These are phyloP conservation scores for Pampus argenteus DNA, from an alignment of 2,797 vertebrate genomes.

Conservation along the genomic window DNA sequence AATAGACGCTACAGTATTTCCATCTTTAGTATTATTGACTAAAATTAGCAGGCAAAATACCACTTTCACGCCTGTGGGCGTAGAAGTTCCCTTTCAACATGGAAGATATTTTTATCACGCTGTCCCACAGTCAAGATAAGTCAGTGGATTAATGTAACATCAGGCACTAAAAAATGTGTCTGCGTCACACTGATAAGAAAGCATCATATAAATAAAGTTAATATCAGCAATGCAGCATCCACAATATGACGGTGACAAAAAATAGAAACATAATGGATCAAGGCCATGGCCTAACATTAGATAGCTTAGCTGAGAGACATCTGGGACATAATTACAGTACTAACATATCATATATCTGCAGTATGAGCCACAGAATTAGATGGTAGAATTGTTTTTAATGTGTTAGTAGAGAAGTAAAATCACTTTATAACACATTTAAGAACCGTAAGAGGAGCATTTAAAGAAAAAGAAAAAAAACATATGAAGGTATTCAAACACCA, in stretches of 20 bases:
- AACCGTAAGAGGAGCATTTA: not conserved
- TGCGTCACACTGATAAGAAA: slow-evolving; percentile 65
- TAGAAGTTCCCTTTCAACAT: slow-evolving; percentile 30
- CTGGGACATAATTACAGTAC: slow-evolving; percentile 1
- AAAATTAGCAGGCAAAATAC: slow-evolving; percentile 38
- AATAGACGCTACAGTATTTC: not conserved
- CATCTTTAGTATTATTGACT: slow-evolving; percentile 20
- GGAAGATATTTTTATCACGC: slow-evolving; percentile 12
- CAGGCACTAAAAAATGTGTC: slow-evolving; percentile 52
- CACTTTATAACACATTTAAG: not conserved
- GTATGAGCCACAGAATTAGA: not conserved
- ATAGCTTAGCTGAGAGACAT: not conserved
- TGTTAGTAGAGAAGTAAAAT: not conserved
- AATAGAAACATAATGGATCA: slow-evolving; percentile 13
- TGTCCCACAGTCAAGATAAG: slow-evolving; percentile 55
- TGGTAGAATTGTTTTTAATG: not conserved
- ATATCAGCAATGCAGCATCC: slow-evolving; percentile 47
- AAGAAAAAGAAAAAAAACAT: not conserved
- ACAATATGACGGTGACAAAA: slow-evolving; percentile 22
- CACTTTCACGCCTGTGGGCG: slow-evolving; percentile 39
- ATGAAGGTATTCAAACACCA: not conserved
- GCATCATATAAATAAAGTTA: slow-evolving; percentile 57
- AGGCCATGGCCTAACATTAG: no score
- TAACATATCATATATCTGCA: not conserved
- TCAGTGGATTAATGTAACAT: slow-evolving; percentile 55